Conservation (phyloP, 1,140 invertebrate genomes). For the Lithobius niger region DNA sequence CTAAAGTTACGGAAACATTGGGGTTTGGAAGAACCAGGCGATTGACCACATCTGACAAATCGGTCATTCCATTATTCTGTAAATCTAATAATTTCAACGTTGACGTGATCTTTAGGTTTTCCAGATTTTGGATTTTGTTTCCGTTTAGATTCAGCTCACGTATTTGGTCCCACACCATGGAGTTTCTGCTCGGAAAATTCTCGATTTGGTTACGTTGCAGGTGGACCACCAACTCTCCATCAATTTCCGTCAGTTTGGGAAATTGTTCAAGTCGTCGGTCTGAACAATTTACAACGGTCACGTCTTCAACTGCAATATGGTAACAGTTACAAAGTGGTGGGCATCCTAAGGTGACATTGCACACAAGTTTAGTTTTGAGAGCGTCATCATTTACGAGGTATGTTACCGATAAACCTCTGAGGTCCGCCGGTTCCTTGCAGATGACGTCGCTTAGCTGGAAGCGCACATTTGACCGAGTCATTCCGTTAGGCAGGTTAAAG, state of each 20-base stretch:
- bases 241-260: no score
- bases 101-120: conserved; percentile 33
- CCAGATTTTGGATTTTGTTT: neutral
- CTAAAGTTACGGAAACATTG: conserved; percentile 18
- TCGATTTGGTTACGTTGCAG: neutral
- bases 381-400: neutral
- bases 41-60: neutral
- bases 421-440: neutral
- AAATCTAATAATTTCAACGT: conserved; percentile 28
- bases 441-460: neutral
- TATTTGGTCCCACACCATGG: neutral
- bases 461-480: no score
- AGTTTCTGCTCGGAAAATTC: neutral
- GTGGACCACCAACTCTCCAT: no score
- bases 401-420: neutral
- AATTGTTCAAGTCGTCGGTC: neutral
- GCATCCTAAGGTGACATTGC: neutral
- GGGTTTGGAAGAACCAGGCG: neutral
- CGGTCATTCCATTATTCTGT: conserved; percentile 22
- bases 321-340: neutral
- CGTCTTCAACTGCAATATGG: neutral
- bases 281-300: neutral
- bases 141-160: neutral
- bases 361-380: no score
- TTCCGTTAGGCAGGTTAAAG: no score